Conservation (phyloP, 1,140 invertebrate species). For the Chrysoperla carnea region DNA sequence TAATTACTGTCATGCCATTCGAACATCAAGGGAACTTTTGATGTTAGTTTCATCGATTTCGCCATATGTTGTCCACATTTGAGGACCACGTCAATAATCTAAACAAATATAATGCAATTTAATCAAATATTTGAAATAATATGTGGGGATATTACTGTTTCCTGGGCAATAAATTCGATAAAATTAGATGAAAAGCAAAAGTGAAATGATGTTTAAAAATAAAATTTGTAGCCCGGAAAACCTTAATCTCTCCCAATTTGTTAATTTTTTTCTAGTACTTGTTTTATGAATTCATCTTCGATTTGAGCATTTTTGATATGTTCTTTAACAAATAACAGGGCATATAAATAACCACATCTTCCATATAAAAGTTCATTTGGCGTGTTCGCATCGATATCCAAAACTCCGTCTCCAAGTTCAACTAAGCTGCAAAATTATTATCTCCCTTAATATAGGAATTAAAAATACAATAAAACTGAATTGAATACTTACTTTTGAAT, state of each 20-base stretch:
- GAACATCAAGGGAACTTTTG: conserved; percentile 52
- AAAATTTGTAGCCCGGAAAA: too few species aligned
- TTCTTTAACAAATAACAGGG: conserved; percentile 51
- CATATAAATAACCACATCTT: conserved; percentile 65
- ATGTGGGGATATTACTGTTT: conserved; percentile 1
- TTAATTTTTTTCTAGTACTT: conserved; percentile 16
- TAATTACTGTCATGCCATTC: conserved; percentile 79
- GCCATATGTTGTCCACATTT: conserved; percentile 42
- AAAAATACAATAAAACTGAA: background rate
- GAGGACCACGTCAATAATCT: conserved; percentile 47
- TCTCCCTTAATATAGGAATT: conserved; percentile 4
- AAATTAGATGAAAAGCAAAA: too few species aligned
- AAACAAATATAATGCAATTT: too few species aligned
- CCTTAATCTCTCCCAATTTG: too few species aligned
- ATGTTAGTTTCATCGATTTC: conserved; percentile 18
- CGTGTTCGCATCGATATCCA: conserved; percentile 27
- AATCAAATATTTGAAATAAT: conserved; percentile 6
- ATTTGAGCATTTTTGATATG: conserved; percentile 27
- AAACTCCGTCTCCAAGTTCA: conserved; percentile 27
- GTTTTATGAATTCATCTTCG: conserved; percentile 25
- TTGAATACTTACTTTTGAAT: conserved; percentile 31
- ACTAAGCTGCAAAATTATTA: conserved; percentile 27
- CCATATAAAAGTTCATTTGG: conserved; percentile 79
- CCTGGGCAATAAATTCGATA: conserved; percentile 1
- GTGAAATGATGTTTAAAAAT: too few species aligned